Percentiles rank a stretch among this genome's conserved stretches.
phyloP scores from a whole-genome alignment of 2,888 invertebrate species.

The Campoletis raptor region DNA sequence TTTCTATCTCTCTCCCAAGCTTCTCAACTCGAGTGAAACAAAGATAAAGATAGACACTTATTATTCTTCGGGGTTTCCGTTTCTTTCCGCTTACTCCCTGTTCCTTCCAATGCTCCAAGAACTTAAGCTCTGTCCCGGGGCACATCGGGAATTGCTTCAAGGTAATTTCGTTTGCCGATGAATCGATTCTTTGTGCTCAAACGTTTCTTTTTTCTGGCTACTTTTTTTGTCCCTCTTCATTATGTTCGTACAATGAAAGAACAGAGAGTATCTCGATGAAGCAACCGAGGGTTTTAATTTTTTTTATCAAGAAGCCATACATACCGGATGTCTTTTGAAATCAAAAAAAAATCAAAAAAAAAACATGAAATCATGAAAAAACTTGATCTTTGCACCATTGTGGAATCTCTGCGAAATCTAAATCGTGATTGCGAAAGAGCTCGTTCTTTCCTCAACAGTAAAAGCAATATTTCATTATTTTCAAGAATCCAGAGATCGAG shows the following conservation, averaged over 20 bases:
- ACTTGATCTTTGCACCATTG: neutral
- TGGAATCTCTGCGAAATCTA: neutral
- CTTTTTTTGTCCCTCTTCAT: slow-evolving; percentile 39
- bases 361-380: neutral
- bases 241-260: slow-evolving; percentile 41
- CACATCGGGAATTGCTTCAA: slow-evolving; percentile 69
- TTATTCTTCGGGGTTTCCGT: slow-evolving; percentile 59
- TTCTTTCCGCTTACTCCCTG: slow-evolving; percentile 27
- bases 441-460: neutral
- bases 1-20: neutral
- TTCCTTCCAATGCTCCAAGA: slow-evolving; percentile 37
- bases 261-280: slow-evolving; percentile 45
- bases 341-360: neutral
- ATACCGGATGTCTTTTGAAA: slow-evolving; percentile 35
- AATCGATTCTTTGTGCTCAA: slow-evolving; percentile 75
- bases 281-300: slow-evolving; percentile 25
- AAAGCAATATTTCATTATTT: neutral
- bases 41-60: slow-evolving; percentile 43
- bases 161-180: slow-evolving; percentile 73
- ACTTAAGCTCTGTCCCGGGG: slow-evolving; percentile 39
- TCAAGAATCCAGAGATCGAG: neutral
- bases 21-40: neutral
- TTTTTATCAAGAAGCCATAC: slow-evolving; percentile 16
- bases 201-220: slow-evolving; percentile 49
- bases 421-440: neutral